These are phyloP conservation scores for Drosophila virilis DNA, from an alignment of 1,140 invertebrate species.

Conservation along the genomic window DNA sequence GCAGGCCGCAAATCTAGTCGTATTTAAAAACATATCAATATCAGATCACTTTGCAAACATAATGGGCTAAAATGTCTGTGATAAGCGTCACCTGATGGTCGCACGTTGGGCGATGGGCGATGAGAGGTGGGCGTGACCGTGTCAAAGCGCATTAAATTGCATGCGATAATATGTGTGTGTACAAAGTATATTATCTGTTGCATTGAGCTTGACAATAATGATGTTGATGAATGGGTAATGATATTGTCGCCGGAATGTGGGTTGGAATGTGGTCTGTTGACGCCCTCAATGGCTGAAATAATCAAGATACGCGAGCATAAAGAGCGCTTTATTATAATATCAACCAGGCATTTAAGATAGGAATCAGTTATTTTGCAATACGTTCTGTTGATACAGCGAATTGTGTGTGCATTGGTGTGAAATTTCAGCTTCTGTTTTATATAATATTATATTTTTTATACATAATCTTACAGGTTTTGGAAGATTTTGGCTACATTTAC, in stretches of 20 bases:
- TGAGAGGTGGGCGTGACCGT: not conserved
- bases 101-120: conserved; percentile 1
- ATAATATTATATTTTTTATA: not conserved
- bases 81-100: conserved; percentile 16
- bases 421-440: not conserved
- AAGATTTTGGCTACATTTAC: conserved; percentile 96
- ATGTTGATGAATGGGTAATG: conserved; percentile 41
- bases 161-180: conserved; percentile 1
- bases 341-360: conserved; percentile 4
- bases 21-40: conserved; percentile 74
- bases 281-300: conserved; percentile 23
- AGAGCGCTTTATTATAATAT: conserved; percentile 8
- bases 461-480: conserved; percentile 87
- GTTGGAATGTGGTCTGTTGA: conserved; percentile 25
- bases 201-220: conserved; percentile 18
- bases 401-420: not conserved
- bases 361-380: not conserved
- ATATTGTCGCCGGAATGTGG: conserved; percentile 15
- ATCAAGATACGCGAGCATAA: conserved; percentile 35
- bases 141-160: conserved; percentile 28
- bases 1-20: conserved; percentile 22
- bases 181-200: conserved; percentile 13
- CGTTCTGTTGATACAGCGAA: not conserved
- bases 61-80: conserved; percentile 49
- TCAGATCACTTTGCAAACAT: conserved; percentile 64